A percentile compares a stretch with the other conserved stretches of the same genome.
Conservation (phyloP, 2,113 vertebrate species). For the Eptesicus fuscus region DNA sequence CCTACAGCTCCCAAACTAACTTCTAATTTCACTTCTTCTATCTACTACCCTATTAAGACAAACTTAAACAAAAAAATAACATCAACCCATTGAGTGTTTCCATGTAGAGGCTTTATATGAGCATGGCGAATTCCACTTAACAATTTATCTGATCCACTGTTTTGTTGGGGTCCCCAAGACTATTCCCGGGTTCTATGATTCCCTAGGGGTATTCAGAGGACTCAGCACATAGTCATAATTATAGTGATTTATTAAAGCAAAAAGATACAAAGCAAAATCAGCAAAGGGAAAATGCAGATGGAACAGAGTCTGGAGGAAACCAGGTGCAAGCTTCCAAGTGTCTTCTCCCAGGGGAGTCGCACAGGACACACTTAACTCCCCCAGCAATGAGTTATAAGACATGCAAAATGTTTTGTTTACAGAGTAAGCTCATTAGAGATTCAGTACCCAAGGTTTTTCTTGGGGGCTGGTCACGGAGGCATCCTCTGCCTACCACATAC, state of each 20-base stretch:
- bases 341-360: neutral
- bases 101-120: neutral
- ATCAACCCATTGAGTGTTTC: neutral
- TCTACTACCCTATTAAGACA: neutral
- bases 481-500: neutral
- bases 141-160: neutral
- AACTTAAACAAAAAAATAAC: neutral
- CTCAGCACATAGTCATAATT: neutral
- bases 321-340: neutral
- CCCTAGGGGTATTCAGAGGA: neutral
- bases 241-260: neutral
- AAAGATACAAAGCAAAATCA: neutral
- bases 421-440: neutral
- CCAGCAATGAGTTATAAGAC: neutral
- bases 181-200: neutral
- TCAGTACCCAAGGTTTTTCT: neutral
- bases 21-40: neutral
- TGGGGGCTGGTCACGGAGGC: neutral
- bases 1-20: neutral
- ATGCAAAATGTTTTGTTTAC: neutral
- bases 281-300: neutral
- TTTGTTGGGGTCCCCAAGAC: neutral
- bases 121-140: neutral
- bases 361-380: neutral
- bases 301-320: neutral